Evolutionary conservation across 2,113 vertebrate species (phyloP).

Genomic region (Paedocypris sp.): DNA sequence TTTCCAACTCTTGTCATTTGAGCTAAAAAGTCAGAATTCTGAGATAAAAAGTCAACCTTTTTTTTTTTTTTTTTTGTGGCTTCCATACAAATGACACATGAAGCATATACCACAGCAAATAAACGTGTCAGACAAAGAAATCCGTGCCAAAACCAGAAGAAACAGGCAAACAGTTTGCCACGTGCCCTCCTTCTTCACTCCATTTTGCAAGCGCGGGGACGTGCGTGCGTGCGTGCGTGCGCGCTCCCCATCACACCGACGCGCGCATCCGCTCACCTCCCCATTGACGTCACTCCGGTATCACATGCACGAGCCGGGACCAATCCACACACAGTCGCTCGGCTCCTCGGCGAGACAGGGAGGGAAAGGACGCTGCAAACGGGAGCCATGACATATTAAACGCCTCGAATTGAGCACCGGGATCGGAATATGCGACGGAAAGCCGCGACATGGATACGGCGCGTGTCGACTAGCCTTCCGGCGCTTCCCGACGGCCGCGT

Average conservation of each 20-base stretch:
- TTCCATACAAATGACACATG: too few relatives aligned
- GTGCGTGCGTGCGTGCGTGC: slow-evolving; percentile 8
- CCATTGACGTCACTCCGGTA: slow-evolving; percentile 70
- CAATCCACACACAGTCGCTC: slow-evolving; percentile 54
- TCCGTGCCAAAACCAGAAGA: not conserved
- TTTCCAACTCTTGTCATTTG: too few relatives aligned
- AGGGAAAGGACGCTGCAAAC: slow-evolving; percentile 44
- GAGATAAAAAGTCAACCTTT: too few relatives aligned
- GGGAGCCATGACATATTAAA: slow-evolving; percentile 44
- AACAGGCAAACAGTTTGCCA: not conserved
- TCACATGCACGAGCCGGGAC: slow-evolving; percentile 59
- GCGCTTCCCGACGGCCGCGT: too few relatives aligned
- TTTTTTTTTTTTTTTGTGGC: too few relatives aligned
- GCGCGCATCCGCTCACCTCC: slow-evolving; percentile 68
- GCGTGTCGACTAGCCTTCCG: slow-evolving; percentile 59
- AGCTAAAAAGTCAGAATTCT: too few relatives aligned
- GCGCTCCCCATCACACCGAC: slow-evolving; percentile 39
- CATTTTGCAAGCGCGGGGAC: too few relatives aligned
- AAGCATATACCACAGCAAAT: too few relatives aligned
- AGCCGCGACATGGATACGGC: slow-evolving; percentile 51
- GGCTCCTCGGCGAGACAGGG: slow-evolving; percentile 48
- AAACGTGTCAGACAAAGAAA: not conserved
- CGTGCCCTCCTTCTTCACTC: slow-evolving; percentile 28
- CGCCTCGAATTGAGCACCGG: slow-evolving; percentile 33
- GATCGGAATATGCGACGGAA: slow-evolving; percentile 38